A percentile compares a stretch with the other conserved stretches of the same genome.
These are phyloP conservation scores for Melinopterus prodromus DNA, from an alignment of 2,888 invertebrate genomes.

Conservation along the genomic window DNA sequence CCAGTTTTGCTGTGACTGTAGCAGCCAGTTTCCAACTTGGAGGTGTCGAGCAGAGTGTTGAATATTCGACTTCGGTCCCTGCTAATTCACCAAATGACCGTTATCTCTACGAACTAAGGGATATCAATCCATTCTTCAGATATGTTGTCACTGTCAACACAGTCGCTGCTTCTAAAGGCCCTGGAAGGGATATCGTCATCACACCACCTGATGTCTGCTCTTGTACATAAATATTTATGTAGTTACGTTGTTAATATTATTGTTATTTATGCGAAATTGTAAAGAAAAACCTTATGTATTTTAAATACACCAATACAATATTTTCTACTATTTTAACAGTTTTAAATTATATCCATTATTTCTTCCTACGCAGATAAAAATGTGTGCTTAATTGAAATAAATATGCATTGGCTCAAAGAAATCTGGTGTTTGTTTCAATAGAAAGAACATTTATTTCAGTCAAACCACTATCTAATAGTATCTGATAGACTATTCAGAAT, in stretches of 20 bases:
- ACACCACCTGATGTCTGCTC: conserved; percentile 27
- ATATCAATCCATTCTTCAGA: conserved; percentile 32
- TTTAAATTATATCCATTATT: too few relatives aligned
- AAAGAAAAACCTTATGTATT: not conserved
- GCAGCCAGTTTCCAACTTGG: conserved; percentile 22
- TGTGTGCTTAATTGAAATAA: too few relatives aligned
- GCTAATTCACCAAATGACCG: conserved; percentile 8
- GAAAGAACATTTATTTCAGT: too few relatives aligned
- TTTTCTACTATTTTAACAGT: too few relatives aligned
- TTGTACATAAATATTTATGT: not conserved
- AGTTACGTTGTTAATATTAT: not conserved
- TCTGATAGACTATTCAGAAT: too few relatives aligned
- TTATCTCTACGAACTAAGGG: conserved; percentile 15
- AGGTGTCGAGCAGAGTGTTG: conserved; percentile 20
- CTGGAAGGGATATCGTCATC: not conserved
- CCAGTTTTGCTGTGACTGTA: conserved; percentile 26
- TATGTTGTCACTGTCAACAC: conserved; percentile 31
- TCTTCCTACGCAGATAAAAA: too few relatives aligned
- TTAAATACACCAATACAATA: not conserved
- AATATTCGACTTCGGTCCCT: not conserved
- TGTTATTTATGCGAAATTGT: not conserved
- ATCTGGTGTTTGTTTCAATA: too few relatives aligned
- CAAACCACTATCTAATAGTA: too few relatives aligned
- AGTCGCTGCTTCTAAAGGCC: conserved; percentile 25
- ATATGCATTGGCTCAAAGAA: too few relatives aligned